Evolutionary conservation across 2,888 invertebrate genomes (phyloP).

Genomic region (Dendrolimus houi): DNA sequence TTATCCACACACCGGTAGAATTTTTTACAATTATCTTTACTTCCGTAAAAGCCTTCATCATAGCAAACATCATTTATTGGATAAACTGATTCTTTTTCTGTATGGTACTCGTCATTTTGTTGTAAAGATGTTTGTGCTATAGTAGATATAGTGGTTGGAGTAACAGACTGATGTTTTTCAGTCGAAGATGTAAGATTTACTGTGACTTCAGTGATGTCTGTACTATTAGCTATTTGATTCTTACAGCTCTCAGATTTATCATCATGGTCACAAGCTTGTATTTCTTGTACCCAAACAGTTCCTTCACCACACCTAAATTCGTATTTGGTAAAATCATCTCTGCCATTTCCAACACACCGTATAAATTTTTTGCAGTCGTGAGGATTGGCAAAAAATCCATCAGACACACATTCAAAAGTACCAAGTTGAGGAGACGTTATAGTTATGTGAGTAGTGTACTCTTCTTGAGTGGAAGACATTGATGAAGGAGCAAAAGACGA

Average conservation of each 20-base stretch:
- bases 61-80: constrained; percentile 32
- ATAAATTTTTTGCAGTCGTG: constrained; percentile 84
- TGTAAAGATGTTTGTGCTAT: constrained; percentile 16
- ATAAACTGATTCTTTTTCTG: constrained; percentile 17
- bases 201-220: background rate
- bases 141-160: constrained; percentile 9
- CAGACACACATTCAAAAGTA: constrained; percentile 62
- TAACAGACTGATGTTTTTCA: background rate
- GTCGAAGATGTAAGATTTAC: constrained; percentile 14
- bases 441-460: constrained; percentile 8
- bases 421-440: constrained; percentile 14
- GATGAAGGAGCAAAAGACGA: background rate
- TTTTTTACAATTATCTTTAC: constrained; percentile 60
- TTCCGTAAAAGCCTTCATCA: constrained; percentile 63
- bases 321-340: constrained; percentile 65
- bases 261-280: constrained; percentile 70
- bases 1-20: constrained; percentile 69
- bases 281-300: constrained; percentile 82
- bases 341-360: constrained; percentile 77
- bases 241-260: constrained; percentile 30
- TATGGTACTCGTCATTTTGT: constrained; percentile 26
- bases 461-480: background rate
- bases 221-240: constrained; percentile 14
- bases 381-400: constrained; percentile 82
- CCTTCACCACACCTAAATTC: constrained; percentile 80